These are phyloP conservation scores for Orchesella cincta DNA, from an alignment of 1,140 invertebrate genomes.

Conservation along the genomic window DNA sequence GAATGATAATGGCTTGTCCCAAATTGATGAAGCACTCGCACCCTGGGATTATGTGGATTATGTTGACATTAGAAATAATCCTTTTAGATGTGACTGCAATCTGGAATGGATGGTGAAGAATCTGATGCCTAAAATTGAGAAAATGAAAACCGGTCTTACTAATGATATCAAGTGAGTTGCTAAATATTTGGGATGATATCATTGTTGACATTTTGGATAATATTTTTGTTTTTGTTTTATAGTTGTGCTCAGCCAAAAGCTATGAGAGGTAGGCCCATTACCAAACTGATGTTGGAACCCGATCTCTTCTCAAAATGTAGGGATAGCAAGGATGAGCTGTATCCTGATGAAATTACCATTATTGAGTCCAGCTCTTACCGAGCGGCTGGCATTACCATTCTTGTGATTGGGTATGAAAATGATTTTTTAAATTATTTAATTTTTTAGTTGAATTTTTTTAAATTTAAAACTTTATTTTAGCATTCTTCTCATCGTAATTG, in stretches of 20 bases:
- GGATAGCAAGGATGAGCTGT: constrained; percentile 16
- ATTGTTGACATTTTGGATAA: not conserved
- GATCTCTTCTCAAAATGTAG: constrained; percentile 37
- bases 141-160: not conserved
- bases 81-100: constrained; percentile 49
- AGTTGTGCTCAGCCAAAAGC: constrained; percentile 46
- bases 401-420: constrained; percentile 45
- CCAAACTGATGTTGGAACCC: constrained; percentile 32
- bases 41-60: constrained; percentile 39
- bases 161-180: constrained; percentile 30
- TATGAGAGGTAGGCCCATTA: constrained; percentile 32
- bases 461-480: constrained; percentile 25
- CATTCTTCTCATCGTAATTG: constrained; percentile 42
- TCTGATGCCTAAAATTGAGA: constrained; percentile 39
- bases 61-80: constrained; percentile 48
- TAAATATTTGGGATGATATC: constrained; percentile 1
- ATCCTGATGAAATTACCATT: constrained; percentile 2
- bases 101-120: constrained; percentile 41
- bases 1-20: constrained; percentile 47
- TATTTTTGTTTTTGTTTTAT: constrained; percentile 26
- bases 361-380: constrained; percentile 27
- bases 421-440: not conserved
- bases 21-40: constrained; percentile 41
- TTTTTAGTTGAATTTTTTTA: not conserved
- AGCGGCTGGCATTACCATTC: constrained; percentile 43